These are phyloP conservation scores for Alligator sinensis DNA, from an alignment of 2,113 vertebrate species.

Conservation along the genomic window DNA sequence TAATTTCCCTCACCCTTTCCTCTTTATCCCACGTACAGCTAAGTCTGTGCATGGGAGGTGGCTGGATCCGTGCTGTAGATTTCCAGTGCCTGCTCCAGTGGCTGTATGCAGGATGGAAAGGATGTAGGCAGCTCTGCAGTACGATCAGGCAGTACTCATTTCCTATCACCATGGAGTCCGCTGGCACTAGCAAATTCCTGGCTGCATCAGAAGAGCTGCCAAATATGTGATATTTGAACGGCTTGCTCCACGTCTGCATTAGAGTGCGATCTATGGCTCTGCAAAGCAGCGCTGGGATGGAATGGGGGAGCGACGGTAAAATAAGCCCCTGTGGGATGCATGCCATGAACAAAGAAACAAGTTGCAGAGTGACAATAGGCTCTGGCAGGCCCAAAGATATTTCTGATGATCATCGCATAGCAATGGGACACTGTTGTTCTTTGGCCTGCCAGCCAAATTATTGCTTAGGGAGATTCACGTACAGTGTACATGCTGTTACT, in stretches of 20 bases:
- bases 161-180: conserved; percentile 14
- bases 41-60: neutral
- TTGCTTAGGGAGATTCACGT: neutral
- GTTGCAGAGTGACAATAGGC: neutral
- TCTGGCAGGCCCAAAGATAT: neutral
- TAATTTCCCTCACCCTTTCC: neutral
- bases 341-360: neutral
- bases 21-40: neutral
- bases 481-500: neutral
- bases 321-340: neutral
- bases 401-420: neutral
- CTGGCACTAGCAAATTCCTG: neutral
- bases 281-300: neutral
- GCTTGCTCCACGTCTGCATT: neutral
- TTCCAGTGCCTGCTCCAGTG: neutral
- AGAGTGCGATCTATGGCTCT: neutral
- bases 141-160: neutral
- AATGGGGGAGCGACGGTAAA: neutral
- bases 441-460: neutral
- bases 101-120: neutral
- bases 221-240: neutral
- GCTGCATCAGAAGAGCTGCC: neutral
- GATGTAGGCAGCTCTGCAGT: neutral
- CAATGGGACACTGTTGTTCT: neutral
- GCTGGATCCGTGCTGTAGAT: neutral